These are phyloP conservation scores for Tachyglossus aculeatus DNA, from an alignment of 2,797 vertebrate species.

Conservation along the genomic window DNA sequence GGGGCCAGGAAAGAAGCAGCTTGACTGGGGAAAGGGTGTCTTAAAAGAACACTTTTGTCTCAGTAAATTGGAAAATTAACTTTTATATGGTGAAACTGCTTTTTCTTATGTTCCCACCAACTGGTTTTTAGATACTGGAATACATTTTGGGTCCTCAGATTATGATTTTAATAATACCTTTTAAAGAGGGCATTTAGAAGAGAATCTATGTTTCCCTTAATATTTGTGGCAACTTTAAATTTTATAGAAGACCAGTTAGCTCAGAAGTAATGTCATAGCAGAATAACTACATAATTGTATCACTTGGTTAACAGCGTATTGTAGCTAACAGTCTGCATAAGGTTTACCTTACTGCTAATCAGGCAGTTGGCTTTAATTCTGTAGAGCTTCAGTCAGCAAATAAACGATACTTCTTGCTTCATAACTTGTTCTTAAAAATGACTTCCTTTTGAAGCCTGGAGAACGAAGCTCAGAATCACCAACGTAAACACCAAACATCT, in stretches of 20 bases:
- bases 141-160: no score
- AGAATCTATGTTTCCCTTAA: background rate
- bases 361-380: accelerated
- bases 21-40: no score
- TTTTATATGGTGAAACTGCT: no score
- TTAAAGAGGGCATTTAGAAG: background rate
- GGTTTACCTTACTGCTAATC: background rate
- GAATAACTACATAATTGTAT: background rate
- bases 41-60: no score
- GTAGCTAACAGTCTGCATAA: accelerated
- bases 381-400: background rate
- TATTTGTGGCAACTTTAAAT: background rate
- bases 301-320: background rate
- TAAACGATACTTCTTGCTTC: background rate
- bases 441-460: background rate
- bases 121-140: no score
- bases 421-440: background rate
- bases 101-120: no score
- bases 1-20: no score
- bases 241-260: background rate
- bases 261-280: background rate
- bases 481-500: background rate
- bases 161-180: background rate
- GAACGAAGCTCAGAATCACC: background rate
- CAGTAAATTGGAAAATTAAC: no score